Evolutionary conservation across 2,797 vertebrate genomes (phyloP).

Genomic region (Rhabdomys pumilio): DNA sequence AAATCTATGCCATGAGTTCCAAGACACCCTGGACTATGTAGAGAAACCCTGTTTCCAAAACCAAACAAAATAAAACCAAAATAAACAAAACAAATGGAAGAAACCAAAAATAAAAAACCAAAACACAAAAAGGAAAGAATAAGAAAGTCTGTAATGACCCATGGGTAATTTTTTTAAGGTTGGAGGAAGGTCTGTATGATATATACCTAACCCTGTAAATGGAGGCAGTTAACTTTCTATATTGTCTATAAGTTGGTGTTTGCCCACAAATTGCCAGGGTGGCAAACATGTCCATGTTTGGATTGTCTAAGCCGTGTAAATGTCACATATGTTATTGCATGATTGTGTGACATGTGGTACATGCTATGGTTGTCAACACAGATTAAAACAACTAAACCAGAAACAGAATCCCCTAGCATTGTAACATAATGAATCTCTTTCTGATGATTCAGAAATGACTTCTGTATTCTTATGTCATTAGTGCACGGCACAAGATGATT

Average conservation of each 20-base stretch:
- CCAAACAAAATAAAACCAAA: background rate
- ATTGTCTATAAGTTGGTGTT: too few species aligned
- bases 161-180: background rate
- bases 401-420: background rate
- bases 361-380: background rate
- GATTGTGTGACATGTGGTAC: background rate
- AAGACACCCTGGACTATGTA: background rate
- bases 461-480: background rate
- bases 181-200: background rate
- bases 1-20: background rate
- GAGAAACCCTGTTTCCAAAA: background rate
- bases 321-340: background rate
- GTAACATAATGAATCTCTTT: constrained; percentile 7
- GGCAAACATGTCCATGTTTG: background rate
- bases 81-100: background rate
- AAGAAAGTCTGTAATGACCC: background rate
- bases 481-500: background rate
- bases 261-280: background rate
- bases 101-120: background rate
- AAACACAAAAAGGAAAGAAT: too few species aligned
- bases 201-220: background rate
- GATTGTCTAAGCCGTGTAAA: background rate
- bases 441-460: constrained; percentile 27
- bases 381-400: constrained; percentile 23
- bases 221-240: background rate